phyloP scores from a whole-genome alignment of 2,888 invertebrate species.

The Plusia festucae region DNA sequence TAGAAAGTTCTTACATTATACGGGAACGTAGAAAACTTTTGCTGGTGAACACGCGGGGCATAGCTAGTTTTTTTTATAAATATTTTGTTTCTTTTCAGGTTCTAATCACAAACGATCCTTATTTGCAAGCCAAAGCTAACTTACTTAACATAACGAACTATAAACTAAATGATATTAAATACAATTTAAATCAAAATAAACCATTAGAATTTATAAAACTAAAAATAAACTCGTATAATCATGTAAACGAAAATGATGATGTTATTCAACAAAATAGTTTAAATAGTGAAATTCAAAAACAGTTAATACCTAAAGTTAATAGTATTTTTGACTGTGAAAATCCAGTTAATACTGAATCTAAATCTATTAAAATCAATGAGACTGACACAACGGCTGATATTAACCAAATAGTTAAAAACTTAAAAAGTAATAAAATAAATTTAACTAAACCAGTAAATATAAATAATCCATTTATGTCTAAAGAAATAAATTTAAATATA shows the following conservation, averaged over 20 bases:
- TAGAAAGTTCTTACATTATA: too few relatives aligned
- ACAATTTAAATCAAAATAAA: conserved; percentile 36
- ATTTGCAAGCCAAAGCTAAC: conserved; percentile 56
- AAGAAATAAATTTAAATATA: neutral
- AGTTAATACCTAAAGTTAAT: conserved; percentile 10
- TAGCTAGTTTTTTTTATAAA: too few relatives aligned
- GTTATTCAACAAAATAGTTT: neutral
- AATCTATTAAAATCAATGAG: conserved; percentile 6
- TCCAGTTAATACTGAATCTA: conserved; percentile 25
- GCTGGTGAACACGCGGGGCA: too few relatives aligned
- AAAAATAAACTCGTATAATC: conserved; percentile 10
- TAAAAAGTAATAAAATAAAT: neutral
- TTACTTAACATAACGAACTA: conserved; percentile 57
- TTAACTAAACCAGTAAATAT: neutral
- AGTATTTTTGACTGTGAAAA: conserved; percentile 19
- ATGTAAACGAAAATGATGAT: neutral
- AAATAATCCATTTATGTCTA: neutral
- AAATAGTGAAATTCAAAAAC: conserved; percentile 20
- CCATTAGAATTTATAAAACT: conserved; percentile 16
- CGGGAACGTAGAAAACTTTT: too few relatives aligned
- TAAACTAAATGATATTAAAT: conserved; percentile 60
- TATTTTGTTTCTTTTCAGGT: conserved; percentile 56
- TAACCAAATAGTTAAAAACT: conserved; percentile 25
- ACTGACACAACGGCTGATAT: conserved; percentile 9
- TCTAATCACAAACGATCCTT: conserved; percentile 63